Evolutionary conservation across 2,888 invertebrate genomes (phyloP).

Genomic region (Tholera decimalis): DNA sequence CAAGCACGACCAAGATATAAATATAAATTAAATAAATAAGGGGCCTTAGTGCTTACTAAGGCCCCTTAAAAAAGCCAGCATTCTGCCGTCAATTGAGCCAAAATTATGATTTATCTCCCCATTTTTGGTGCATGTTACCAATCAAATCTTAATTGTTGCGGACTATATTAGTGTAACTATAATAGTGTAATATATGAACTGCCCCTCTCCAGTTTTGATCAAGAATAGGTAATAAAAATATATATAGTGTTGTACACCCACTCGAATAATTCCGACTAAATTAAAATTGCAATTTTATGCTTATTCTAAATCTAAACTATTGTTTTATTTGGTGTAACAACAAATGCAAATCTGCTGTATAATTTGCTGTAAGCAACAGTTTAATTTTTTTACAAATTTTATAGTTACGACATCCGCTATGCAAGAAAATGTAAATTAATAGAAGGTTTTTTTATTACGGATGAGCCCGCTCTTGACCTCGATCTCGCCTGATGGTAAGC

Average conservation of each 20-base stretch:
- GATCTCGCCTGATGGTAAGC: too few relatives aligned
- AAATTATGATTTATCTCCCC: too few relatives aligned
- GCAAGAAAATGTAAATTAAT: slow-evolving; percentile 35
- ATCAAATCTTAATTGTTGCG: neutral
- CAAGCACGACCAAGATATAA: too few relatives aligned
- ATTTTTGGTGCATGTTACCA: neutral
- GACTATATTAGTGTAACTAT: neutral
- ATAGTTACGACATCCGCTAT: slow-evolving; percentile 53
- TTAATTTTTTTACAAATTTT: slow-evolving; percentile 47
- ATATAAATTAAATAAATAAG: too few relatives aligned
- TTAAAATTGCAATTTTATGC: slow-evolving; percentile 28
- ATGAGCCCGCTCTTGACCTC: too few relatives aligned
- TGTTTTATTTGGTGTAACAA: slow-evolving; percentile 36
- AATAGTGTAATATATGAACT: neutral
- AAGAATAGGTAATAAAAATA: neutral
- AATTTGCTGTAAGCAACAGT: slow-evolving; percentile 32
- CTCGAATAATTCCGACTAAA: slow-evolving; percentile 8
- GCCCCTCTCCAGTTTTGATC: neutral
- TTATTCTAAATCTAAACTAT: slow-evolving; percentile 13
- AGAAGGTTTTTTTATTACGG: too few relatives aligned
- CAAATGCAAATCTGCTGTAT: slow-evolving; percentile 39
- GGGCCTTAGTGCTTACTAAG: too few relatives aligned
- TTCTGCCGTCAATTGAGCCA: too few relatives aligned
- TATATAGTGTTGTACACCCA: neutral
- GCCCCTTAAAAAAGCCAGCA: too few relatives aligned